These are phyloP conservation scores for Apocheima hispidaria DNA, from an alignment of 2,888 invertebrate genomes.

Conservation along the genomic window DNA sequence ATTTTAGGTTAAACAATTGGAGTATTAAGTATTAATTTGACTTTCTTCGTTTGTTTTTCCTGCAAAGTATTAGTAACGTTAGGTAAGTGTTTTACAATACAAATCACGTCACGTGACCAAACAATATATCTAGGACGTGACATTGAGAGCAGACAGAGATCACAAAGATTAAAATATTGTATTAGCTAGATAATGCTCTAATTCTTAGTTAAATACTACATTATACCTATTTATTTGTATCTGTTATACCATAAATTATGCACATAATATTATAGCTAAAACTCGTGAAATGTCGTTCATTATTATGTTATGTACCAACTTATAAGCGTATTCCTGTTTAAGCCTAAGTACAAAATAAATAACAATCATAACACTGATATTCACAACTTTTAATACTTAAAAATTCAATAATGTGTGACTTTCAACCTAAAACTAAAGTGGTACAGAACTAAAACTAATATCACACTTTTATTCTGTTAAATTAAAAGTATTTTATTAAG, in stretches of 20 bases:
- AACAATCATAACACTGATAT: conserved; percentile 46
- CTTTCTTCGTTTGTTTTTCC: conserved; percentile 1
- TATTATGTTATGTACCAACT: conserved; percentile 45
- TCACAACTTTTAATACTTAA: conserved; percentile 42
- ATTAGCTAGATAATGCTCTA: conserved; percentile 39
- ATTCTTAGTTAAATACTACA: conserved; percentile 17
- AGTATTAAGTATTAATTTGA: too few species aligned
- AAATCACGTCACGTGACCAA: conserved; percentile 55
- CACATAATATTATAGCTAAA: conserved; percentile 1
- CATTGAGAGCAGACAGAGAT: conserved; percentile 67
- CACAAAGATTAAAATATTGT: conserved; percentile 48
- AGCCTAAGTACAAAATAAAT: conserved; percentile 51
- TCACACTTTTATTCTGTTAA: conserved; percentile 73
- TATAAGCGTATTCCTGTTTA: conserved; percentile 69
- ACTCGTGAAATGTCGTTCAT: conserved; percentile 43
- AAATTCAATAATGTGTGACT: conserved; percentile 42
- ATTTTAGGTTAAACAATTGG: too few species aligned
- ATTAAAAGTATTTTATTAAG: too few species aligned
- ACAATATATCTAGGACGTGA: too few species aligned
- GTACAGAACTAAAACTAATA: conserved; percentile 71
- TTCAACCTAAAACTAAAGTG: conserved; percentile 41
- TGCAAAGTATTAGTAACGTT: background rate
- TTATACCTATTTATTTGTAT: conserved; percentile 5
- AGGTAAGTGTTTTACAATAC: conserved; percentile 17
- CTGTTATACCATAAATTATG: background rate